Base-by-base conservation (phyloP, 2,888 invertebrate genomes). In the Scaptomyza reducta region DNA sequence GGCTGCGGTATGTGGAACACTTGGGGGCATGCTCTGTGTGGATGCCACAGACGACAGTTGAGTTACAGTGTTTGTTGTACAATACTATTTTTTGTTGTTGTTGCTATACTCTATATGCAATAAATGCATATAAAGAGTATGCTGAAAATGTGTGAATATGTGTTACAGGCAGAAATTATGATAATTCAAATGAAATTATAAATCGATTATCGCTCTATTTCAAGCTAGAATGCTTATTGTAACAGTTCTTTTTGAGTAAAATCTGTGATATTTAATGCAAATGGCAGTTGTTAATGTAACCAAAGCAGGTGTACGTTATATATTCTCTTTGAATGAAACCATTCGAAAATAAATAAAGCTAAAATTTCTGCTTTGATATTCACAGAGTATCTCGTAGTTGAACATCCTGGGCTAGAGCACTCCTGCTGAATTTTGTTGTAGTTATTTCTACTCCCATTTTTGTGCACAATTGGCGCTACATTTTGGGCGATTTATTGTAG, bases 401-500 rank as follows among this genome's bases (percentile, higher is more conserved):
- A 35, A 5, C 35, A 14, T 4, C 0, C 3, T 14, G 4, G 11
- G 7, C 11, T 11, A 0, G 11, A 22, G n/a, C n/a, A 25, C 10
- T 6, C 1, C 6, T 6, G 10, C 47, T n/a, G 6, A 18, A 16
- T 45, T 27, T 29, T 42, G 11, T 59, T 51, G 44, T 45, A 51
- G 51, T 25, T 27, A 46, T 14, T 29, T 42, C 13, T 44, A 40
- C 16, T 59, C 41, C 45, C 47, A 14, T 53, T 59, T 68, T 60
- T 57, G 64, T 65, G 74, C 70, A 70, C 67, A 74, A 77, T 74
- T 77, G 74, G 70, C 67, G 73, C 55, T 68, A 66, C 57, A 74
- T 61, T 73, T 64, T 51, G 42, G 58, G 55, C 79, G 80, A 82
- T 86, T 82, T 82, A 85, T 85, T 49, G 77, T 64, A 47, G 59